Conservation (phyloP, 2,888 invertebrate species). For the Cephus spinipes region DNA sequence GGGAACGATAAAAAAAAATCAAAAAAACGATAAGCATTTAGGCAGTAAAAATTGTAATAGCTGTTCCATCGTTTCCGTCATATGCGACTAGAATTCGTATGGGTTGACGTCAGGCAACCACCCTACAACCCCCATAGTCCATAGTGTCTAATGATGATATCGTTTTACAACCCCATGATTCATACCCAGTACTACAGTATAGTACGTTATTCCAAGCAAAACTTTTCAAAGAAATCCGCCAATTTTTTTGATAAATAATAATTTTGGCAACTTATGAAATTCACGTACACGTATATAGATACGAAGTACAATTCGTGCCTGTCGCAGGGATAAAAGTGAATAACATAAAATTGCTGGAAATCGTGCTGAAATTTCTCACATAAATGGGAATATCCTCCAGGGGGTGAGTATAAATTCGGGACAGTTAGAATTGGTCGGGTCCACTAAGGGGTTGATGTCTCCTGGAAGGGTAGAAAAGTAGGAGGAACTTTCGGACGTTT, state of each 20-base stretch:
- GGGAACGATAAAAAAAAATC: background rate
- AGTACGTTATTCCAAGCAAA: background rate
- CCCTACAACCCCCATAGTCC: conserved; percentile 7
- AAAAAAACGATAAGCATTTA: background rate
- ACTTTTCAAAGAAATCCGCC: too few relatives aligned
- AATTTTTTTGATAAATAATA: too few relatives aligned
- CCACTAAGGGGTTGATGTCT: background rate
- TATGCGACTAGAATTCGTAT: conserved; percentile 34
- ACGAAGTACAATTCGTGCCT: background rate
- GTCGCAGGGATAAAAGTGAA: background rate
- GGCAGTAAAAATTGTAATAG: background rate
- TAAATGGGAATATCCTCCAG: background rate
- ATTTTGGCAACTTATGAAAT: too few relatives aligned
- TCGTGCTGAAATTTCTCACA: background rate
- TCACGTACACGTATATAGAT: background rate
- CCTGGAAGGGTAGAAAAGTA: background rate
- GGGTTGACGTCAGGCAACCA: conserved; percentile 36
- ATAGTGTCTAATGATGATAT: conserved; percentile 37
- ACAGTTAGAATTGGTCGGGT: background rate
- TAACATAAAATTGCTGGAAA: background rate
- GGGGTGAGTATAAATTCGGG: background rate
- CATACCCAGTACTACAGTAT: conserved; percentile 31
- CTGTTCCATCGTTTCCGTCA: conserved; percentile 41
- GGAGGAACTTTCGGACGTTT: conserved; percentile 56
- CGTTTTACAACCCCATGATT: conserved; percentile 56